A percentile compares a stretch with the other conserved stretches of the same genome.
Evolutionary conservation across 2,888 invertebrate species (phyloP).

Genomic region (Thera britannica): DNA sequence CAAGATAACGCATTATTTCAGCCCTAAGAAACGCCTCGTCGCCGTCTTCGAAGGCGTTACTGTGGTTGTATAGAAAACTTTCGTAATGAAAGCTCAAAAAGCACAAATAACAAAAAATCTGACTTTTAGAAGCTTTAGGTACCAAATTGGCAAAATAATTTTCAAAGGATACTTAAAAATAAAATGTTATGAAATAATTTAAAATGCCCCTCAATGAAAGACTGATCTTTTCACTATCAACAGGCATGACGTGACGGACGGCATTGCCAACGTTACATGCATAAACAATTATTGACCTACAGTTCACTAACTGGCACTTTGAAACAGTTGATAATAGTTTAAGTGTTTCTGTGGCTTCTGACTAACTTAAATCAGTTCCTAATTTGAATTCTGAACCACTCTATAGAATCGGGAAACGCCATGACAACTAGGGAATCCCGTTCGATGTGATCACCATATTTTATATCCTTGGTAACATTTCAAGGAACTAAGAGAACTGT

Average conservation of each 20-base stretch:
- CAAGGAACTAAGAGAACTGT: no score
- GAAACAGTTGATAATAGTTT: background rate
- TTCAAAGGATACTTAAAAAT: no score
- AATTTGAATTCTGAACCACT: background rate
- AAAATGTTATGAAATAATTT: background rate
- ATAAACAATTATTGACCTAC: background rate
- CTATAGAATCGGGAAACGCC: no score
- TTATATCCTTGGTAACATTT: no score
- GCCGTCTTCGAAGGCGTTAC: background rate
- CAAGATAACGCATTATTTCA: conserved; percentile 65
- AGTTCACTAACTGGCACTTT: background rate
- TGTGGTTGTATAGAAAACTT: no score
- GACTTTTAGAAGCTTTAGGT: background rate
- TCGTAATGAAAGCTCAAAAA: no score
- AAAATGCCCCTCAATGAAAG: background rate
- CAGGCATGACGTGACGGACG: no score
- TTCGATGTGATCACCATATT: no score
- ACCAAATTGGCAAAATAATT: background rate
- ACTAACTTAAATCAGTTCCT: background rate
- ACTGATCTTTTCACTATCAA: background rate
- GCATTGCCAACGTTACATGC: background rate
- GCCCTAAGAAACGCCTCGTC: conserved; percentile 47
- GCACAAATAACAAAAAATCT: background rate
- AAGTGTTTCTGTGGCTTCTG: background rate
- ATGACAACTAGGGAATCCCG: no score